phyloP scores from a whole-genome alignment of 2,113 vertebrate genomes.

The Pteronura brasiliensis region DNA sequence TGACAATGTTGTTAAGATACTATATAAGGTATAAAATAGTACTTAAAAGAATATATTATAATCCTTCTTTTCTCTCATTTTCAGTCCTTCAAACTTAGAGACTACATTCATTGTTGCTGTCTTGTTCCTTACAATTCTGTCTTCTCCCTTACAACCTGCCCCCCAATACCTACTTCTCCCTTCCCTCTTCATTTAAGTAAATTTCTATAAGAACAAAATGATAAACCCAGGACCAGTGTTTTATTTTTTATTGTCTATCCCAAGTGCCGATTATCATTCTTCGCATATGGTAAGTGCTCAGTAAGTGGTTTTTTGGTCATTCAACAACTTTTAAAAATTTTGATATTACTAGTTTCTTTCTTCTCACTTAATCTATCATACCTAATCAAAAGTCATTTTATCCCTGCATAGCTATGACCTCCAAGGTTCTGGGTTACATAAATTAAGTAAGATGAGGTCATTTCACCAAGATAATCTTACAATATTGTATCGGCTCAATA shows the following conservation, averaged over 20 bases:
- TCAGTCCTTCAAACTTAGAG: not conserved
- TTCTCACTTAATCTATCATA: not conserved
- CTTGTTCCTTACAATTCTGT: not conserved
- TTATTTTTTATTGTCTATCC: not conserved
- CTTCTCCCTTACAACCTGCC: not conserved
- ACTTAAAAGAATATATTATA: not conserved
- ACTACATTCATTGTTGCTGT: not conserved
- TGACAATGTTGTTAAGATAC: not conserved
- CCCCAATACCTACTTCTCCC: not conserved
- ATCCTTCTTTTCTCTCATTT: not conserved
- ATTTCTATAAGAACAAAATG: not conserved
- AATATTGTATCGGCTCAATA: not conserved
- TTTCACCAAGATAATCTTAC: not conserved
- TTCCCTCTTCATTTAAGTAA: not conserved
- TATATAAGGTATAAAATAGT: not conserved
- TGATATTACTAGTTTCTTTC: not conserved
- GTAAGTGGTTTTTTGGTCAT: not conserved
- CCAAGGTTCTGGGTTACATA: not conserved
- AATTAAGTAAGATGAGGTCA: not conserved
- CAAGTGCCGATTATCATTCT: not conserved
- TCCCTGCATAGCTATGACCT: not conserved
- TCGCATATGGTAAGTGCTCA: not conserved
- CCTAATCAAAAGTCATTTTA: not conserved
- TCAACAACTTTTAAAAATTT: not conserved
- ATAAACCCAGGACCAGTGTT: not conserved